Conservation (phyloP, 2,797 vertebrate species). For the Megalops cyprinoides region DNA sequence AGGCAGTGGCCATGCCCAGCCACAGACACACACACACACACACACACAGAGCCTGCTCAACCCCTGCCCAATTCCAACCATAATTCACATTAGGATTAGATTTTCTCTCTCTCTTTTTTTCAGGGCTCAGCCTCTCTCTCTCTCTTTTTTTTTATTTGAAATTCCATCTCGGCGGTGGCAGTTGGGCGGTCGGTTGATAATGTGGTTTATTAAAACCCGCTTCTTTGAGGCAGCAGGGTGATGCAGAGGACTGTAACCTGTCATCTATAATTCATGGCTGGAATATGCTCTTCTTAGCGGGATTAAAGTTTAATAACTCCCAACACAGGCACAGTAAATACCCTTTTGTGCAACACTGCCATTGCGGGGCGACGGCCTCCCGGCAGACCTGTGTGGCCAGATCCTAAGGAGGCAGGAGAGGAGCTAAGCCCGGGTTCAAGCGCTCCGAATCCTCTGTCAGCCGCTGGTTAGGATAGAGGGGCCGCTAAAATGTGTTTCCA, state of each 20-base stretch:
- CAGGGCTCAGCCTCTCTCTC: constrained; percentile 25
- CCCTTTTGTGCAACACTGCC: constrained; percentile 59
- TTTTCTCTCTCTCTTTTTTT: constrained; percentile 47
- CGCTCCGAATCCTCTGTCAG: constrained; percentile 66
- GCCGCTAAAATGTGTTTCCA: constrained; percentile 72
- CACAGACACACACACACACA: constrained; percentile 33
- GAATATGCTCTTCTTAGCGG: constrained; percentile 78
- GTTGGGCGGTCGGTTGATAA: constrained; percentile 65
- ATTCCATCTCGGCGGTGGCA: constrained; percentile 58
- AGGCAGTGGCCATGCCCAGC: too few relatives aligned
- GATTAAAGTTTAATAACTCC: constrained; percentile 85
- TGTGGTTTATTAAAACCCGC: constrained; percentile 76
- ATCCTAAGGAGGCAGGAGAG: constrained; percentile 47
- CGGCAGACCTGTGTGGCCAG: constrained; percentile 14
- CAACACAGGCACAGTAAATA: constrained; percentile 74
- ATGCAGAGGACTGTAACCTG: constrained; percentile 71
- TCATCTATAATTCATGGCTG: constrained; percentile 82
- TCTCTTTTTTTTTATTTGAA: constrained; percentile 54
- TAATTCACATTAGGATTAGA: constrained; percentile 71
- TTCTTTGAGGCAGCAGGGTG: constrained; percentile 52
- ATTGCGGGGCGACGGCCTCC: too few relatives aligned
- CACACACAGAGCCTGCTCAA: constrained; percentile 13
- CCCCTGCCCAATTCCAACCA: constrained; percentile 40
- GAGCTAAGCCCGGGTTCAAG: constrained; percentile 67
- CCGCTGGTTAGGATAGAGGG: constrained; percentile 50